phyloP scores from a whole-genome alignment of 1,140 invertebrate genomes.

The Drosophila elegans region DNA sequence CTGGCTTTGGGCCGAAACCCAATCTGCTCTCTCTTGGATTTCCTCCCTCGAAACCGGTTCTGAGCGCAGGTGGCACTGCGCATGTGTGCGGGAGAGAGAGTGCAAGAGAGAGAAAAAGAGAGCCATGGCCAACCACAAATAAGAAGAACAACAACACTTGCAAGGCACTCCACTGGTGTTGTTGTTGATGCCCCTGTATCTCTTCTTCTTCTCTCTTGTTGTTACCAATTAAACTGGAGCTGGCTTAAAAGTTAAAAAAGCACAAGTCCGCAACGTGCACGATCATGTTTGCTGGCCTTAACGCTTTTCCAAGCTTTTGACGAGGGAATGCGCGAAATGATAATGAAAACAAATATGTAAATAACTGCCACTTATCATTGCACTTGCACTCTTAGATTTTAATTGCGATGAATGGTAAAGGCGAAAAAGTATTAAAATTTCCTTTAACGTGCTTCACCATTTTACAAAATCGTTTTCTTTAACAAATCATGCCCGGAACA shows the following conservation, averaged over 20 bases:
- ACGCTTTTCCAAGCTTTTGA: constrained; percentile 11
- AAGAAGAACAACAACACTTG: constrained; percentile 20
- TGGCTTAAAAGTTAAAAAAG: constrained; percentile 14
- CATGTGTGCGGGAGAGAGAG: constrained; percentile 45
- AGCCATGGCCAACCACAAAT: constrained; percentile 62
- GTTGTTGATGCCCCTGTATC: constrained; percentile 4
- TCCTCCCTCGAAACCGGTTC: constrained; percentile 81
- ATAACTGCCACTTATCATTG: background rate
- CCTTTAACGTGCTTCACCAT: no score
- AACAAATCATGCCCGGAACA: no score
- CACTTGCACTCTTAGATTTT: no score
- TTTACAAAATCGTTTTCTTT: no score
- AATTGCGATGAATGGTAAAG: no score
- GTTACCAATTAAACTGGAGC: constrained; percentile 7
- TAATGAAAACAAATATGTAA: constrained; percentile 1
- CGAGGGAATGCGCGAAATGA: background rate
- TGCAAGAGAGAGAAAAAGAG: constrained; percentile 15
- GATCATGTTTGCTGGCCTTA: constrained; percentile 16
- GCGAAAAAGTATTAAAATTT: no score
- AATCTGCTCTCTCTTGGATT: constrained; percentile 45
- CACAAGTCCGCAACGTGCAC: constrained; percentile 16
- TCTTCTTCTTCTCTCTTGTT: constrained; percentile 3
- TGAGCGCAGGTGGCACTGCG: constrained; percentile 74
- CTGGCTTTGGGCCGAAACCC: constrained; percentile 58
- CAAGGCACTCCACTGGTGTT: constrained; percentile 32